Evolutionary conservation across 1,140 invertebrate species (phyloP).

Genomic region (Lasaia peninsularis): DNA sequence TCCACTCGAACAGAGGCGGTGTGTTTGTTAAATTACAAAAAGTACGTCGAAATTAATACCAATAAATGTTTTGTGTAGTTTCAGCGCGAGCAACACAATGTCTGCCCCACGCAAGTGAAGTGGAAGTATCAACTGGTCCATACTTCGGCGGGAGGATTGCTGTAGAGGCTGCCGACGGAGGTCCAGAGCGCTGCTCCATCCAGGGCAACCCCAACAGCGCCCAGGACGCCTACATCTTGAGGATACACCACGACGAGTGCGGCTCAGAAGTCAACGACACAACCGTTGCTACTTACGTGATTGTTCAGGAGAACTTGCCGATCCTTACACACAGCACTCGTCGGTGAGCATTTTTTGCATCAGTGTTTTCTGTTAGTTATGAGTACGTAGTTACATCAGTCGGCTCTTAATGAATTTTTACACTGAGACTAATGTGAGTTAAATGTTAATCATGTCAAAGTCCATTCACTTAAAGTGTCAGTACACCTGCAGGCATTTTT

Average conservation of each 20-base stretch:
- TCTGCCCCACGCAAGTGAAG: slow-evolving; percentile 85
- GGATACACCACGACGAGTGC: slow-evolving; percentile 85
- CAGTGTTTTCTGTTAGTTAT: no score
- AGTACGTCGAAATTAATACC: background rate
- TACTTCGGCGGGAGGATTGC: slow-evolving; percentile 86
- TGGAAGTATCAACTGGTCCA: slow-evolving; percentile 88
- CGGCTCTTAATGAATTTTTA: no score
- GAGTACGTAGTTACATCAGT: no score
- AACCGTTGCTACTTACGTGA: slow-evolving; percentile 86
- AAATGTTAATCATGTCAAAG: no score
- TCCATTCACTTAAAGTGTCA: no score
- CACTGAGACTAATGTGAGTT: no score
- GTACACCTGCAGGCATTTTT: no score
- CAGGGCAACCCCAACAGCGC: slow-evolving; percentile 81
- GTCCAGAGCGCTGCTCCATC: slow-evolving; percentile 79
- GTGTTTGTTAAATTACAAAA: background rate
- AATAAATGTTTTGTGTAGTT: slow-evolving; percentile 74
- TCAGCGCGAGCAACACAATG: slow-evolving; percentile 87
- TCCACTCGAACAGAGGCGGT: no score
- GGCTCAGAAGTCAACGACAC: slow-evolving; percentile 86
- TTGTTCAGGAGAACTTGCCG: slow-evolving; percentile 88
- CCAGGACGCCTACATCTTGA: slow-evolving; percentile 83
- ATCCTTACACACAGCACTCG: slow-evolving; percentile 89
- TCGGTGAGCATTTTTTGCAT: slow-evolving; percentile 73
- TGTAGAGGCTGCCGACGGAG: slow-evolving; percentile 81